Evolutionary conservation across 2,888 invertebrate species (phyloP).

Genomic region (Synanthedon tipuliformis): DNA sequence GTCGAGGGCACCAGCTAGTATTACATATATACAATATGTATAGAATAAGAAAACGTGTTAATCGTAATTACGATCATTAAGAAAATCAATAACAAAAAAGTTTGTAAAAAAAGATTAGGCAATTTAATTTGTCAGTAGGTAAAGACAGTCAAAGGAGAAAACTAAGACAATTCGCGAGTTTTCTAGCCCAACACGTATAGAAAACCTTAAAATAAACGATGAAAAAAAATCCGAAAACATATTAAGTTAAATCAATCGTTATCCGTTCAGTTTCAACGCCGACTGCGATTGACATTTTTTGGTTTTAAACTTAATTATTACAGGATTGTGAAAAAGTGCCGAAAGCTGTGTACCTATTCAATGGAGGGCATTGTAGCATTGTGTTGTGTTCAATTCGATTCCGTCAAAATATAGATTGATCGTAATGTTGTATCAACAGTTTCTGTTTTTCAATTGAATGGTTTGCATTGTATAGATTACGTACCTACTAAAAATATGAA

Average conservation of each 20-base stretch:
- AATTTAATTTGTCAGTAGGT: neutral
- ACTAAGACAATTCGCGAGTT: neutral
- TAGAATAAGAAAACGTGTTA: too few relatives aligned
- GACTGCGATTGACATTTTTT: slow-evolving; percentile 57
- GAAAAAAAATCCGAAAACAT: neutral
- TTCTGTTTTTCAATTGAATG: too few relatives aligned
- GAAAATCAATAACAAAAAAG: too few relatives aligned
- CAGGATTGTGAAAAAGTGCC: slow-evolving; percentile 50
- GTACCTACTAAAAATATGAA: too few relatives aligned
- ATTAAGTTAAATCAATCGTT: neutral
- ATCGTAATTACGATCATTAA: too few relatives aligned
- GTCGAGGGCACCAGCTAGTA: too few relatives aligned
- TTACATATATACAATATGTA: too few relatives aligned
- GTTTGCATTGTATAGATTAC: too few relatives aligned
- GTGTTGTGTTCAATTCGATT: neutral
- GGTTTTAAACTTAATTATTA: slow-evolving; percentile 64
- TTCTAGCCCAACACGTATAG: too few relatives aligned
- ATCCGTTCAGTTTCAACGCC: slow-evolving; percentile 22
- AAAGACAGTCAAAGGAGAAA: neutral
- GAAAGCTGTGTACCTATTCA: neutral
- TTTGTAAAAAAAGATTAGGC: neutral
- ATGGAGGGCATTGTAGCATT: neutral
- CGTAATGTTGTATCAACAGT: too few relatives aligned
- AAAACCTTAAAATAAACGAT: too few relatives aligned
- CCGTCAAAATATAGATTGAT: too few relatives aligned